phyloP scores from a whole-genome alignment of 2,888 invertebrate species.

The Cerceris rybyensis region DNA sequence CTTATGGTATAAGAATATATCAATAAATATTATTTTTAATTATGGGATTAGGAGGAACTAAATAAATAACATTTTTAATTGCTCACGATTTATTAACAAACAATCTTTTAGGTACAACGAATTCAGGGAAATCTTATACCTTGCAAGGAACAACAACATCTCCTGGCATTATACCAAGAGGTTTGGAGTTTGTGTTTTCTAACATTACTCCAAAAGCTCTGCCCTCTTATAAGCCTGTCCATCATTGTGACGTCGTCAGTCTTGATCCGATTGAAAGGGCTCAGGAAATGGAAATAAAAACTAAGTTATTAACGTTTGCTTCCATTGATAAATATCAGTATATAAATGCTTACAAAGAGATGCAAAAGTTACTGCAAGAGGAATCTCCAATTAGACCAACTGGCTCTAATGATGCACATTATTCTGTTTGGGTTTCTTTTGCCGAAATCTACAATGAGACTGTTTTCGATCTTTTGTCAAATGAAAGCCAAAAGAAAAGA shows the following conservation, averaged over 20 bases:
- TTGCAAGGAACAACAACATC: conserved; percentile 87
- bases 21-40: conserved; percentile 1
- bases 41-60: conserved; percentile 2
- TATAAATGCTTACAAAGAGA: conserved; percentile 73
- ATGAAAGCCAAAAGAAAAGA: conserved; percentile 74
- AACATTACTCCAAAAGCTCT: conserved; percentile 68
- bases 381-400: conserved; percentile 71
- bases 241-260: conserved; percentile 70
- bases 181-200: conserved; percentile 85
- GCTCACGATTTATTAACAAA: neutral
- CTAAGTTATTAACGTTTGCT: conserved; percentile 73
- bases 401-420: conserved; percentile 67
- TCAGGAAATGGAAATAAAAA: conserved; percentile 73
- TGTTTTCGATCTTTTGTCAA: conserved; percentile 90
- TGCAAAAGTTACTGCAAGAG: conserved; percentile 75
- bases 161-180: conserved; percentile 88
- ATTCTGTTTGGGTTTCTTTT: conserved; percentile 92
- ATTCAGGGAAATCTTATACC: conserved; percentile 94
- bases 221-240: conserved; percentile 74
- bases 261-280: conserved; percentile 67
- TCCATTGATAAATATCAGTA: conserved; percentile 73
- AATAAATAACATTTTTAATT: conserved; percentile 11
- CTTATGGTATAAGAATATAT: conserved; percentile 87
- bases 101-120: conserved; percentile 87
- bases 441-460: conserved; percentile 96